Percentiles rank a stretch among this genome's conserved stretches.
Evolutionary conservation across 2,113 vertebrate species (phyloP).

Genomic region (Ammodramus savannarum): DNA sequence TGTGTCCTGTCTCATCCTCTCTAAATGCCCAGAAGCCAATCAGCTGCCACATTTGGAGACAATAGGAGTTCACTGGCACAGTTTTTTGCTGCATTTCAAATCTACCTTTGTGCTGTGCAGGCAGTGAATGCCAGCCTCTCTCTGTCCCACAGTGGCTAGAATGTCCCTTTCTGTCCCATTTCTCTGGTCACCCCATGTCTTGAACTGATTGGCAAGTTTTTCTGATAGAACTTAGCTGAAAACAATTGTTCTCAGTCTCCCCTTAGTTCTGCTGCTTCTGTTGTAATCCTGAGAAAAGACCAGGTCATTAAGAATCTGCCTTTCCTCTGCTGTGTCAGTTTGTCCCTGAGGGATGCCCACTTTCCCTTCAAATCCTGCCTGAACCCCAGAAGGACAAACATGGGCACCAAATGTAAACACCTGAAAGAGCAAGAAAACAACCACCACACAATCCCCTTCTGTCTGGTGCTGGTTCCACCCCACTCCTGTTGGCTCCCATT

Average conservation of each 20-base stretch:
- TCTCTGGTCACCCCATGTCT: not conserved
- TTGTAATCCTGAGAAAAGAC: not conserved
- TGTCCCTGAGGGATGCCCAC: not conserved
- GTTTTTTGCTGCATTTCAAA: not conserved
- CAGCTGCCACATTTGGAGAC: not conserved
- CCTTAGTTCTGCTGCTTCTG: not conserved
- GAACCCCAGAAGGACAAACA: not conserved
- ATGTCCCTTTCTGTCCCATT: not conserved
- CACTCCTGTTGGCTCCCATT: not conserved
- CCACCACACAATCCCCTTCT: not conserved
- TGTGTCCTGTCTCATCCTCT: not conserved
- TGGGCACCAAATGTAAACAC: not conserved
- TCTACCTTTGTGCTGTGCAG: not conserved
- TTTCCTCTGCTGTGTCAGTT: not conserved
- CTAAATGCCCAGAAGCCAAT: not conserved
- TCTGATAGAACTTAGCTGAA: not conserved
- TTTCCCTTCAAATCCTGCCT: not conserved
- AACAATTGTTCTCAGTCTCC: not conserved
- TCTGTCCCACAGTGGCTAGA: not conserved
- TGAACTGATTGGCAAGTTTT: not conserved
- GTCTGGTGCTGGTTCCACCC: not conserved
- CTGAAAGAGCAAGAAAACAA: conserved; percentile 41
- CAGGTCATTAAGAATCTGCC: not conserved
- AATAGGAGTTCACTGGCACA: not conserved
- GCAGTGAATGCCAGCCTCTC: not conserved